Conservation (phyloP, 2,797 vertebrate species). For the Allobates femoralis region DNA sequence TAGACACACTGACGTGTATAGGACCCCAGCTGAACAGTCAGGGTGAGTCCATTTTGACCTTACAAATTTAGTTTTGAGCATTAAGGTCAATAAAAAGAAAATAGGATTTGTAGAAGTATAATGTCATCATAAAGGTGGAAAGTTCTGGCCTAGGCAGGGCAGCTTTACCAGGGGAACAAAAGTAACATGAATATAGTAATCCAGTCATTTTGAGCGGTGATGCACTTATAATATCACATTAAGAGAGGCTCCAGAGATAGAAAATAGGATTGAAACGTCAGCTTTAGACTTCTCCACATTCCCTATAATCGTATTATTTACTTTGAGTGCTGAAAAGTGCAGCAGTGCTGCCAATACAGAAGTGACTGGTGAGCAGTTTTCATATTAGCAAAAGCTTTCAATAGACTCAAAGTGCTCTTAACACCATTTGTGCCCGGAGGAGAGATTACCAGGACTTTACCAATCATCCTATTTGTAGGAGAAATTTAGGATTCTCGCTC, state of each 20-base stretch:
- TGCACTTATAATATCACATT: conserved; percentile 73
- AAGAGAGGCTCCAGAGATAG: conserved; percentile 68
- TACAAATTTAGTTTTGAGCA: not conserved
- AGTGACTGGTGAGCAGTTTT: conserved; percentile 73
- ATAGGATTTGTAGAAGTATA: not conserved
- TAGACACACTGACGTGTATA: not conserved
- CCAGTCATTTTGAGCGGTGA: conserved; percentile 68
- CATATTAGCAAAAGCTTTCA: conserved; percentile 71
- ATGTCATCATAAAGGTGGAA: conserved; percentile 6
- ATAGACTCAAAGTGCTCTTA: conserved; percentile 71
- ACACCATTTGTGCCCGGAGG: conserved; percentile 47
- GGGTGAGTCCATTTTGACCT: not conserved
- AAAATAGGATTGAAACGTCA: conserved; percentile 77
- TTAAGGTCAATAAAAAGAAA: not conserved
- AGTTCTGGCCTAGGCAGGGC: not conserved
- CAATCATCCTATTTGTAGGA: conserved; percentile 26
- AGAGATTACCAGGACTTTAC: conserved; percentile 34
- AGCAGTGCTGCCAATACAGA: conserved; percentile 64
- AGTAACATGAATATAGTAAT: conserved; percentile 25
- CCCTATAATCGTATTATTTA: conserved; percentile 76
- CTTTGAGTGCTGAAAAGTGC: conserved; percentile 72
- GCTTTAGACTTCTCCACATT: conserved; percentile 66
- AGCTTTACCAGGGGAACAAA: not conserved
- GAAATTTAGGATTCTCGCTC: conserved; percentile 3
- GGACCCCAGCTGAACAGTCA: not conserved